Evolutionary conservation across 30 jellyfish, hydroid and myxozoan genomes (phyloP), one percentile per base, ranked within the genome.

Genomic region (Morbakka virulenta): DNA sequence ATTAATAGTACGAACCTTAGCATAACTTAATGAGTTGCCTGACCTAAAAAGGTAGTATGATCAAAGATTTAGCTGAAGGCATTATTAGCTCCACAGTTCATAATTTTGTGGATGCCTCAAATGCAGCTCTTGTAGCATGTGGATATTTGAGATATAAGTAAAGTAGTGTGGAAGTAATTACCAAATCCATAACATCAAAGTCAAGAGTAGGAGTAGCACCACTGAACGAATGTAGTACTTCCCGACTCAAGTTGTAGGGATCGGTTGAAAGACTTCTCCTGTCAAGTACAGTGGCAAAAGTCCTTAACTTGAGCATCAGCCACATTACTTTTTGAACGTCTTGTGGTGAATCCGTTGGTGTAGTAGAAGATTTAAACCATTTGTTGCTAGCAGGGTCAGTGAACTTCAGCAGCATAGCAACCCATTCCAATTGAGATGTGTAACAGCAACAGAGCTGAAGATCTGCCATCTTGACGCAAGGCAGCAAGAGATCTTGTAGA

Each of bases 381-480:
- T 70, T 23, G 76, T 33, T 33, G 82, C 82, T 1, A 70, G 49
- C 47, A n/a, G 82, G 2, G 35, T 70, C 1, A 49, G 70, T 6
- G 69, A 70, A 48, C 36, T 70, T 6, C 77, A 70, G 3, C 36
- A 31, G 32, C 11, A 4, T 1, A 70, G 70, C 36, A 70, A 35
- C 26, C 76, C 82, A 36, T 25, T 35, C 21, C 68, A 48, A 21
- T 23, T 27, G 50, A n/a, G 69, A 3, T 48, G 49, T 71, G 86
- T 69, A 33, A 41, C 81, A 3, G 34, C 87, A 1, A 81, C 35
- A 34, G 35, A 6, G 12, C 87, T 22, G 93, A 80, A 2, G 72
- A 69, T 57, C n/a, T n/a, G n/a, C n/a, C n/a, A n/a, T n/a, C n/a
- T n/a, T n/a, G n/a, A n/a, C n/a, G n/a, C n/a, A n/a, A n/a, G n/a